A percentile compares a stretch with the other conserved stretches of the same genome.
phyloP scores from a whole-genome alignment of 1,140 invertebrate species.

The Pteromalus puparum region DNA sequence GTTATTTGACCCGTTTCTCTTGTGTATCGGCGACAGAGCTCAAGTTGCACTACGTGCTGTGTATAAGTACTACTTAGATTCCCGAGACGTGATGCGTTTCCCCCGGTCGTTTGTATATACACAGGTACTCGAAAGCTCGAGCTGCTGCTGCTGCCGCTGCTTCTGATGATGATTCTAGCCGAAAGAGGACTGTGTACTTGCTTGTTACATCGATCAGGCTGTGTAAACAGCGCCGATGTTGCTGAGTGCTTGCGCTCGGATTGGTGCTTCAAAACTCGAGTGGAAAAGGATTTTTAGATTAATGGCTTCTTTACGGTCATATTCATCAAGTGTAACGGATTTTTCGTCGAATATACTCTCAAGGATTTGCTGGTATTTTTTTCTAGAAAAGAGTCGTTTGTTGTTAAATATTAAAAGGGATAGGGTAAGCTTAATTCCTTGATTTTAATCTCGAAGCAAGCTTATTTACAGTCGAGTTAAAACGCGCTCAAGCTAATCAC shows the following conservation, averaged over 20 bases:
- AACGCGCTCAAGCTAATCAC: slow-evolving; percentile 6
- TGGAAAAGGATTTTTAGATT: not conserved
- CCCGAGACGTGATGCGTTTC: not conserved
- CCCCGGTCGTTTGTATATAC: not conserved
- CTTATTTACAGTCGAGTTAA: slow-evolving; percentile 8
- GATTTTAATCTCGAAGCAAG: slow-evolving; percentile 3
- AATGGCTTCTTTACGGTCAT: not conserved
- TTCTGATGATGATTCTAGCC: not conserved
- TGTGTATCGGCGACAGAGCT: not conserved
- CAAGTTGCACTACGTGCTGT: not conserved
- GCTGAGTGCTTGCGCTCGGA: not conserved
- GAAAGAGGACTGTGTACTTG: not conserved
- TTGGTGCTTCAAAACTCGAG: not conserved
- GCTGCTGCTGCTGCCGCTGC: not conserved
- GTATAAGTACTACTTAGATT: slow-evolving; percentile 21
- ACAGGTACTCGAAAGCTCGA: not conserved
- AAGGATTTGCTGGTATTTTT: too few species aligned
- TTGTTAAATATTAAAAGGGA: not conserved
- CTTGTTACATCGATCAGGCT: not conserved
- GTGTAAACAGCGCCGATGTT: not conserved
- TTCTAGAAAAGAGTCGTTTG: too few species aligned
- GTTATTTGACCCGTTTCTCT: not conserved
- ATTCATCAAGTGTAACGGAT: too few species aligned
- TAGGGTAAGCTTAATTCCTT: not conserved
- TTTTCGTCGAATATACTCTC: too few species aligned